Percentiles rank a stretch among this genome's conserved stretches.
Evolutionary conservation across 2,113 vertebrate species (phyloP).

Genomic region (Gila orcuttii): DNA sequence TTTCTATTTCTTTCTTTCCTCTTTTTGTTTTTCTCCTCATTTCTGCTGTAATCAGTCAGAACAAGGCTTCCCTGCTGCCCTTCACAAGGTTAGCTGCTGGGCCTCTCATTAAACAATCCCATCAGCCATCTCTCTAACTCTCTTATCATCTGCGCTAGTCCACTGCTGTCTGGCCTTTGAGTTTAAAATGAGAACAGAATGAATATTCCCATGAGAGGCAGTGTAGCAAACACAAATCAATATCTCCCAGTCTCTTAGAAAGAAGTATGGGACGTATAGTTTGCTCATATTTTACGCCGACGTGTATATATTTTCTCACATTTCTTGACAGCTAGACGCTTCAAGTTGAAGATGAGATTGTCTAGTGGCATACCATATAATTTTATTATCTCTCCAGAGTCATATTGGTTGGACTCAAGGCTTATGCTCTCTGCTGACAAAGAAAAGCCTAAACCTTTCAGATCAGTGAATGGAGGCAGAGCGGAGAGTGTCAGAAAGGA

Average conservation of each 20-base stretch:
- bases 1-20: neutral
- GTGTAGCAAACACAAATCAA: slow-evolving; percentile 41
- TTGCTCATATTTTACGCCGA: neutral
- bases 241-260: slow-evolving; percentile 27
- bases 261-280: neutral
- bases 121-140: slow-evolving; percentile 35
- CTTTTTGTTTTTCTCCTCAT: neutral
- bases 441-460: slow-evolving; percentile 13
- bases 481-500: slow-evolving; percentile 10
- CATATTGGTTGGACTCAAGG: neutral
- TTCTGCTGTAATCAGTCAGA: slow-evolving; percentile 37
- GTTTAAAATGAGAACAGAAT: slow-evolving; percentile 2
- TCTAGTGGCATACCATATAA: neutral
- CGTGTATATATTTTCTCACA: neutral
- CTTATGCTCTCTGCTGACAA: neutral
- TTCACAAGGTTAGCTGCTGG: slow-evolving; percentile 53
- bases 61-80: slow-evolving; percentile 47
- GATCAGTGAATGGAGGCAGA: neutral
- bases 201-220: slow-evolving; percentile 23
- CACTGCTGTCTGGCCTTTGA: slow-evolving; percentile 32
- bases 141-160: slow-evolving; percentile 40
- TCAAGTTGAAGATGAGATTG: neutral
- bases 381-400: neutral
- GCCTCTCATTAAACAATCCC: slow-evolving; percentile 52
- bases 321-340: neutral